Conservation (phyloP, 2,888 invertebrate genomes). For the Drosophila emarginata region DNA sequence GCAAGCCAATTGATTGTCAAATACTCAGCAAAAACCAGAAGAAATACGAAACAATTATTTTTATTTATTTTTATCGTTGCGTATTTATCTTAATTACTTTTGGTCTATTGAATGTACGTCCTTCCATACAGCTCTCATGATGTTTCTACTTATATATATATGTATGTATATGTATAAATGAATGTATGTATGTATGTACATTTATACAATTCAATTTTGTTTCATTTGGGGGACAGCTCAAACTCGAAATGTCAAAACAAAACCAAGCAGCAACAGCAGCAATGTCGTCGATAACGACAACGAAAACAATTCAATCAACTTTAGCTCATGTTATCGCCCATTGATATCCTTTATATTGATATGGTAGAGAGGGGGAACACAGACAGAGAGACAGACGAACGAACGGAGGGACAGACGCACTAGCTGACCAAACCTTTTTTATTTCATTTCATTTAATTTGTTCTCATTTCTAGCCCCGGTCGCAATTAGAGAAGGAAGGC, state of each 20-base stretch:
- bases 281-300: constrained; percentile 39
- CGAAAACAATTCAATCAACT: constrained; percentile 74
- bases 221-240: constrained; percentile 51
- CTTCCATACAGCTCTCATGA: constrained; percentile 19
- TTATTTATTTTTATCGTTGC: constrained; percentile 73
- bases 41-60: constrained; percentile 65
- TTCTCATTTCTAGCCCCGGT: constrained; percentile 21
- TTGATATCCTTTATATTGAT: constrained; percentile 75
- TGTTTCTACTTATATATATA: constrained; percentile 11
- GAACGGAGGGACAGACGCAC: background rate
- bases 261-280: constrained; percentile 33
- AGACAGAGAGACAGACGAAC: background rate
- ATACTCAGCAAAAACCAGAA: constrained; percentile 45
- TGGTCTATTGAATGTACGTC: constrained; percentile 61
- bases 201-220: constrained; percentile 67
- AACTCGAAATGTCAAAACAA: constrained; percentile 37
- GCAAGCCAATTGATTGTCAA: constrained; percentile 64
- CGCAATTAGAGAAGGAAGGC: constrained; percentile 55
- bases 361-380: constrained; percentile 22
- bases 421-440: constrained; percentile 68
- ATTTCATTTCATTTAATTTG: constrained; percentile 21
- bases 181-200: too few species aligned
- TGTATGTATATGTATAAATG: background rate
- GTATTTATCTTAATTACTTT: constrained; percentile 78
- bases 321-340: constrained; percentile 62